Percentiles rank a stretch among this genome's conserved stretches.
phyloP scores from a whole-genome alignment of 2,797 vertebrate genomes.

The Eulemur coronatus region DNA sequence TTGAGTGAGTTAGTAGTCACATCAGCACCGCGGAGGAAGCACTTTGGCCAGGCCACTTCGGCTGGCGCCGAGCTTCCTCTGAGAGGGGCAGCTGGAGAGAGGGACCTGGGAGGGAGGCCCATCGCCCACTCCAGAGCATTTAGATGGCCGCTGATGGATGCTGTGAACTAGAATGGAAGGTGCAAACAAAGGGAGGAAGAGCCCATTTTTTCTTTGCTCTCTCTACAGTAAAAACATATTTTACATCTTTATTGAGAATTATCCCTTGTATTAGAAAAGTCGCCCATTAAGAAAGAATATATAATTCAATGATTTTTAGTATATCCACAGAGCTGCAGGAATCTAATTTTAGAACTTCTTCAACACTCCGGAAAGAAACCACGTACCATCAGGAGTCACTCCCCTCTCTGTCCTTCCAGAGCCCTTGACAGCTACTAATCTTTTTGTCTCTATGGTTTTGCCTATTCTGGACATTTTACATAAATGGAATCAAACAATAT shows the following conservation, averaged over 20 bases:
- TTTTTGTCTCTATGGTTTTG: background rate
- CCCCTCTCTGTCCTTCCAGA: no score
- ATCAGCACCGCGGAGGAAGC: rapidly evolving
- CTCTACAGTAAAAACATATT: background rate
- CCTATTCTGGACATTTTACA: no score
- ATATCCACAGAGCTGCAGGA: no score
- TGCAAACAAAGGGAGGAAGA: background rate
- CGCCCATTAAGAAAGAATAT: background rate
- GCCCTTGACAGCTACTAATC: rapidly evolving
- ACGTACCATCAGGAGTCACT: no score
- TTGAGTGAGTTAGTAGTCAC: rapidly evolving
- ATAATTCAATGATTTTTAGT: rapidly evolving
- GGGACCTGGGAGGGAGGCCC: no score
- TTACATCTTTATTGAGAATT: background rate
- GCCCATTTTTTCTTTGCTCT: background rate
- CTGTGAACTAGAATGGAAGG: background rate
- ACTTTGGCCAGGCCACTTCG: rapidly evolving
- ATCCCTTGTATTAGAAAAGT: background rate
- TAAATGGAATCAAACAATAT: background rate
- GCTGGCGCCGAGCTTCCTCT: rapidly evolving
- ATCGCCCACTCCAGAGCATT: rapidly evolving
- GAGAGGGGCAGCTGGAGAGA: background rate
- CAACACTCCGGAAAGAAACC: background rate
- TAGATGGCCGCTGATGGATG: background rate
- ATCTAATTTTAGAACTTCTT: background rate